phyloP scores from a whole-genome alignment of 2,888 invertebrate genomes.

The Thera obeliscata region DNA sequence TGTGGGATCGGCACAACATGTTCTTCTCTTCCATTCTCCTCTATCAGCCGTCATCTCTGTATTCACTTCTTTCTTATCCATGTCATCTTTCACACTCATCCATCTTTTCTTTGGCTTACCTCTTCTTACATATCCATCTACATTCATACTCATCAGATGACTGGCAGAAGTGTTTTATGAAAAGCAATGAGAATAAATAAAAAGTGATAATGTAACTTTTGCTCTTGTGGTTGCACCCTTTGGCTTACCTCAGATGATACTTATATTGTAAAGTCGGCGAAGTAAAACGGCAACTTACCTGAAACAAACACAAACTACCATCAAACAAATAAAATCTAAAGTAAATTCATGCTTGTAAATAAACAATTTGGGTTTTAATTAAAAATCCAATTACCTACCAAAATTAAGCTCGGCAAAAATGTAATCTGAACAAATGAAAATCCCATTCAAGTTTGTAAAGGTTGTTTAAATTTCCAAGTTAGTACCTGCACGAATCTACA shows the following conservation, averaged over 20 bases:
- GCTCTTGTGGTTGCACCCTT: neutral
- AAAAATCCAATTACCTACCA: slow-evolving; percentile 16
- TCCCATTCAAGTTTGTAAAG: slow-evolving; percentile 32
- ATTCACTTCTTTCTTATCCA: no score
- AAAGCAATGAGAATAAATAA: slow-evolving; percentile 41
- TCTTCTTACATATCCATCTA: no score
- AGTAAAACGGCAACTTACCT: slow-evolving; percentile 43
- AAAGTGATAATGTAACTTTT: slow-evolving; percentile 26
- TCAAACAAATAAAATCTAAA: slow-evolving; percentile 28
- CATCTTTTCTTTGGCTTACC: no score
- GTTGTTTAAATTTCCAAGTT: slow-evolving; percentile 46
- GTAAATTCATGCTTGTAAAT: slow-evolving; percentile 37
- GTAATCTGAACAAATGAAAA: slow-evolving; percentile 27
- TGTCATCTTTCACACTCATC: no score
- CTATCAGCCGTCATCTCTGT: no score
- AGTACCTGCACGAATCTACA: slow-evolving; percentile 47
- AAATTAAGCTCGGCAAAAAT: slow-evolving; percentile 18
- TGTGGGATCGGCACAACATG: no score
- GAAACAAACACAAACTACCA: slow-evolving; percentile 45
- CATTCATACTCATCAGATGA: no score
- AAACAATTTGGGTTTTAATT: slow-evolving; percentile 26
- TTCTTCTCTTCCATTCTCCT: no score
- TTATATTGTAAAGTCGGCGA: neutral
- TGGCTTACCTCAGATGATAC: slow-evolving; percentile 12
- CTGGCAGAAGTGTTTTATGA: slow-evolving; percentile 45